Base-by-base conservation (phyloP, 2,888 invertebrate species). In the Orgyia antiqua region DNA sequence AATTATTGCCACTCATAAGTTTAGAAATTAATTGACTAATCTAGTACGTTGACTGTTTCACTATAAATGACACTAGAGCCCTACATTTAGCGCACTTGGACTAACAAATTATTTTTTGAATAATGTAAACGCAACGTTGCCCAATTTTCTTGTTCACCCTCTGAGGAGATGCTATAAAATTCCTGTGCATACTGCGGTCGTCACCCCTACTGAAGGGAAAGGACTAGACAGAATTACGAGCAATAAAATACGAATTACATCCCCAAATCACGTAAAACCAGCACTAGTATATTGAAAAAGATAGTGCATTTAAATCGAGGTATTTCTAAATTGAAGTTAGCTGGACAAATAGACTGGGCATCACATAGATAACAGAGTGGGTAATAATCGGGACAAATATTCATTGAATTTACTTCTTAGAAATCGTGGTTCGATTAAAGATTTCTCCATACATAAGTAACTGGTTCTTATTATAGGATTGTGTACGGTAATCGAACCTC, bases 401-500 rank as follows among this genome's bases (percentile, higher is more conserved):
- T n/a, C n/a, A n/a, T 2, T 20, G 9, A 4, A 20, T n/a, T 9
- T 8, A 8, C n/a, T 20, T 20, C 20, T 20, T 4, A 20, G 20
- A 24, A 24, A 10, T 11, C 12, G n/a, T 24, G 24, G 5, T 12
- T 24, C n/a, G 12, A 5, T 24, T 12, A 10, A 24, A 24, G n/a
- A 24, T 24, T 12, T 24, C 20, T 9, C 20, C 20, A n/a, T 20
- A 20, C 20, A 20, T 4, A 15, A 15, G n/a, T n/a, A 23, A 23
- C 23, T 23, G 23, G 10, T 23, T 10, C 19, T 28, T 13, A 12
- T 25, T 28, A 28, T 28, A 32, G 29, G 33, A 42, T 42, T 44
- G 34, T 33, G 33, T 42, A 40, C 35, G 35, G 36, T 41, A 45
- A 48, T 47, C 41, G 40, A 33, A 35, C 34, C 39, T 51, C 59